Base-by-base conservation (phyloP, 2,888 invertebrate genomes). In the Stenodera caucasica region DNA sequence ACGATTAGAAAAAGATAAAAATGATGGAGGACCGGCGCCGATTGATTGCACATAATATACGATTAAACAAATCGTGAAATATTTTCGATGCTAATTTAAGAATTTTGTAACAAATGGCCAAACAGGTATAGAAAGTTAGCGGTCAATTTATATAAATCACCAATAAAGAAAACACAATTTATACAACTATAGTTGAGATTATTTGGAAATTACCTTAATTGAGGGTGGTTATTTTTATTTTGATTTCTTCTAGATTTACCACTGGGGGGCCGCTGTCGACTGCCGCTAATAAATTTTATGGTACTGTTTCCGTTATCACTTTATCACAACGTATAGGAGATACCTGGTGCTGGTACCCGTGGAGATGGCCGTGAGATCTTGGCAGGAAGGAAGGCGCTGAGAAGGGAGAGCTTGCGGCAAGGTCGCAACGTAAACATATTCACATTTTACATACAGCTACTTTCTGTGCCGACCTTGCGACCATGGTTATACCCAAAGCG, bases 321-420 rank as follows among this genome's bases (percentile, higher is more conserved):
- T n/a, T n/a, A n/a, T n/a, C n/a, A n/a, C 49, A 14, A 49, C 50
- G 51, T 53, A 50, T 37, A 30, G 33, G 12, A n/a, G n/a, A n/a
- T n/a, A n/a, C 37, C 37, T 45, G 58, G 35, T 56, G 54, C 55
- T 40, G 64, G 59, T 60, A 32, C 64, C 61, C 59, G 57, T 54
- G 63, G 56, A 58, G 68, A 62, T 69, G 75, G 72, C 74, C 75
- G 70, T 74, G 73, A 73, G 72, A 65, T 67, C 61, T 59, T 69
- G 62, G 66, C 68, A 72, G 73, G 74, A 73, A 75, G 74, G 75
- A 73, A 74, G 72, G 73, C 66, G 70, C 64, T 63, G 69, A 68
- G 72, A 72, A 74, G 73, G 71, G 71, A 73, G 74, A 69, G 70
- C 69, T 66, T 60, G 62, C 66, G 73, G 72, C 73, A 73, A 73